These are phyloP conservation scores for Drosophila lacteicornis DNA, from an alignment of 1,140 invertebrate genomes.

Conservation along the genomic window DNA sequence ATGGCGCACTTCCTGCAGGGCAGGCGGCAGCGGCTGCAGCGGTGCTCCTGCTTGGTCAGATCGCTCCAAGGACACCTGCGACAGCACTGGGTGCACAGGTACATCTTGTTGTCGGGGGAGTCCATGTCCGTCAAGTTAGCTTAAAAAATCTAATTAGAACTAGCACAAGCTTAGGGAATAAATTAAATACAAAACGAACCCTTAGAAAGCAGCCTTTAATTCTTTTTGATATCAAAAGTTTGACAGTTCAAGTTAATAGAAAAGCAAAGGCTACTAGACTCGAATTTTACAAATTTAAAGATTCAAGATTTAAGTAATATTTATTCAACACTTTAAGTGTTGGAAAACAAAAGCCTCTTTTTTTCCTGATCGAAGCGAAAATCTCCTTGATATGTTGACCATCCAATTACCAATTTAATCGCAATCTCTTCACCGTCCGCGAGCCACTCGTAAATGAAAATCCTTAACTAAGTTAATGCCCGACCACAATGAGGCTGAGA, in stretches of 20 bases:
- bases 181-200: neutral
- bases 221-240: neutral
- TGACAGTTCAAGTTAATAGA: neutral
- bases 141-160: neutral
- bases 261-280: neutral
- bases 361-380: conserved; percentile 4
- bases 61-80: neutral
- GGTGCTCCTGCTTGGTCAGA: conserved; percentile 14
- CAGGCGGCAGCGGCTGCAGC: neutral
- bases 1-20: conserved; percentile 1
- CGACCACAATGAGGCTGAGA: conserved; percentile 22
- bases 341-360: neutral
- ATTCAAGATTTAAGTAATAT: neutral
- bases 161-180: neutral
- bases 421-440: conserved; percentile 31
- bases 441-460: conserved; percentile 32
- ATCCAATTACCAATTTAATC: conserved; percentile 51
- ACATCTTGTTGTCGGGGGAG: neutral
- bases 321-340: conserved; percentile 27
- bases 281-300: rapidly evolving
- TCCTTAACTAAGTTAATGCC: conserved; percentile 50
- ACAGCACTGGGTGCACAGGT: neutral
- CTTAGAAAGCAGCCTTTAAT: neutral
- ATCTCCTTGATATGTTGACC: conserved; percentile 25
- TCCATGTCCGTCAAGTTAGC: neutral